A percentile compares a stretch with the other conserved stretches of the same genome.
These are phyloP conservation scores for Gnatocerus cornutus DNA, from an alignment of 2,888 invertebrate genomes.

Conservation along the genomic window DNA sequence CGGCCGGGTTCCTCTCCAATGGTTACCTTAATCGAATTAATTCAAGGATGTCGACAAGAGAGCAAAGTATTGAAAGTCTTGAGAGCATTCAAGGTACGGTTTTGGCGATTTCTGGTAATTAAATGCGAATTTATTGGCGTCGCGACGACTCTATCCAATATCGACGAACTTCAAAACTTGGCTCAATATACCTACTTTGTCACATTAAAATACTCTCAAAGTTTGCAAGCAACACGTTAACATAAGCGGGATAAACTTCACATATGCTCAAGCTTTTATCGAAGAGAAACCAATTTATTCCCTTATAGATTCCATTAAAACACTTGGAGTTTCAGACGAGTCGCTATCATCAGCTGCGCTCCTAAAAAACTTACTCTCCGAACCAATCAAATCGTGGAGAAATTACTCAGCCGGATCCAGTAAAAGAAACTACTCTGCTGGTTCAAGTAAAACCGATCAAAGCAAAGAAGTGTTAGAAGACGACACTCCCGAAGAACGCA, in stretches of 20 bases:
- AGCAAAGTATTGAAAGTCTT: slow-evolving; percentile 55
- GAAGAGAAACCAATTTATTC: no score
- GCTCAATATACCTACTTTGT: no score
- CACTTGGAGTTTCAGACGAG: slow-evolving; percentile 54
- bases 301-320: background rate
- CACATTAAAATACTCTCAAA: no score
- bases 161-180: no score
- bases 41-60: slow-evolving; percentile 53
- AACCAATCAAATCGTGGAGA: slow-evolving; percentile 64
- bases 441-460: slow-evolving; percentile 20
- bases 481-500: slow-evolving; percentile 2
- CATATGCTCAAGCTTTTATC: no score
- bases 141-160: no score
- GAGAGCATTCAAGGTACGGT: slow-evolving; percentile 62
- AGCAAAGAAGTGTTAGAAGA: slow-evolving; percentile 42
- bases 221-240: no score
- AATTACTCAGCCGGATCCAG: slow-evolving; percentile 30
- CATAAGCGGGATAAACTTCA: no score
- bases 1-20: slow-evolving; percentile 62
- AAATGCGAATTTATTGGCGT: background rate
- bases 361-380: slow-evolving; percentile 63
- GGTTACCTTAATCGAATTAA: slow-evolving; percentile 36
- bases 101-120: slow-evolving; percentile 2
- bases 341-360: slow-evolving; percentile 63
- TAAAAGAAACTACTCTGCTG: slow-evolving; percentile 5